Evolutionary conservation across 2,797 vertebrate species (phyloP).

Genomic region (Ispidina picta): DNA sequence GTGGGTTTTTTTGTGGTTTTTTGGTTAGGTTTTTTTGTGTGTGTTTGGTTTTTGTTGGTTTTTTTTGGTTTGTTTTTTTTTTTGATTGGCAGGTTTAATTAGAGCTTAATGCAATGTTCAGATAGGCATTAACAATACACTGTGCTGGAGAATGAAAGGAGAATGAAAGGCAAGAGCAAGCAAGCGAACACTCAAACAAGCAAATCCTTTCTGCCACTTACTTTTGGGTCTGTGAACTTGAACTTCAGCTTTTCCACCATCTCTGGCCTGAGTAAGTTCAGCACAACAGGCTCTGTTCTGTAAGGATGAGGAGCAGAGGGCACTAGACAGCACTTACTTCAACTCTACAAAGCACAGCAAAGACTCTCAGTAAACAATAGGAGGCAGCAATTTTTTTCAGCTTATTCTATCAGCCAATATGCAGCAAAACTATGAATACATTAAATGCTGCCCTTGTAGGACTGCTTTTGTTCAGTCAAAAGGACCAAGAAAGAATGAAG

Average conservation of each 20-base stretch:
- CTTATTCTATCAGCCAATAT: slow-evolving; percentile 44
- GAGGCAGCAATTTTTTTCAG: slow-evolving; percentile 51
- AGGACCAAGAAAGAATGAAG: not conserved
- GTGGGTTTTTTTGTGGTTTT: too few species aligned
- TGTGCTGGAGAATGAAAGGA: slow-evolving; percentile 37
- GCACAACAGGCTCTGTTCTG: slow-evolving; percentile 81
- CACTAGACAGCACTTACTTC: slow-evolving; percentile 41
- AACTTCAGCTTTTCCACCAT: slow-evolving; percentile 89
- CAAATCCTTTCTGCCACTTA: slow-evolving; percentile 76
- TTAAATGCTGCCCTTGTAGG: slow-evolving; percentile 33
- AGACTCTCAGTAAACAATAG: slow-evolving; percentile 49
- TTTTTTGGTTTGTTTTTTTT: not conserved
- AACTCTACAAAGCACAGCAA: slow-evolving; percentile 47
- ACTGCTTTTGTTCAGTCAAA: slow-evolving; percentile 56
- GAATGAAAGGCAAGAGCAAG: slow-evolving; percentile 32
- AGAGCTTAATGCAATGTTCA: slow-evolving; percentile 62
- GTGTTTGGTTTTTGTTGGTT: too few species aligned
- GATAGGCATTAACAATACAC: slow-evolving; percentile 54
- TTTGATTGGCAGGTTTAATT: slow-evolving; percentile 72
- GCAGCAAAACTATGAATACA: slow-evolving; percentile 63
- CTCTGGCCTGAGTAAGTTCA: slow-evolving; percentile 84
- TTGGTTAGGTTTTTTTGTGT: not conserved
- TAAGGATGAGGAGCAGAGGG: slow-evolving; percentile 53
- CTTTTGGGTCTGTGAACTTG: slow-evolving; percentile 88
- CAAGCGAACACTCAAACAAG: not conserved